These are phyloP conservation scores for Cryptoprocta ferox DNA, from an alignment of 2,797 vertebrate genomes.

Conservation along the genomic window DNA sequence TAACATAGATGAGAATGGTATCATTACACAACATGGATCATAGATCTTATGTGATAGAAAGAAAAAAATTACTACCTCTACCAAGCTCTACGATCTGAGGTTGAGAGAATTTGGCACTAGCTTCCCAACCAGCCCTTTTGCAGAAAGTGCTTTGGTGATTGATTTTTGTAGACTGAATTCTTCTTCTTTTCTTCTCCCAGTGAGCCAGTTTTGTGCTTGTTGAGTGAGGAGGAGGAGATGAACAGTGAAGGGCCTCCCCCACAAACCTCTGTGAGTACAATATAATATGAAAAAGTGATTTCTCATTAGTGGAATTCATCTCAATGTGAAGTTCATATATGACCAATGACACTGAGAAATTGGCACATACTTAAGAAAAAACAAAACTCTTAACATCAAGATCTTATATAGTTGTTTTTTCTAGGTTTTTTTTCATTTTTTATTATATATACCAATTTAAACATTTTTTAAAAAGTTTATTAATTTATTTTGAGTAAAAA, in stretches of 20 bases:
- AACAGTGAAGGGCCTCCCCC: neutral
- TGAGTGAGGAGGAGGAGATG: neutral
- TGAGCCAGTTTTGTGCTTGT: neutral
- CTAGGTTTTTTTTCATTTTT: slow-evolving; percentile 81
- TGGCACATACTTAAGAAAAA: slow-evolving; percentile 67
- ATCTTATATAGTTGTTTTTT: slow-evolving; percentile 76
- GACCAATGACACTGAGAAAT: slow-evolving; percentile 68
- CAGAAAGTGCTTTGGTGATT: slow-evolving; percentile 18
- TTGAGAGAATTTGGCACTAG: neutral
- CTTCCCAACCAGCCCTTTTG: neutral
- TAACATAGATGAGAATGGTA: neutral
- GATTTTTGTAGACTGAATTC: neutral
- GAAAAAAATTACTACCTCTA: neutral
- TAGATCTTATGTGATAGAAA: neutral
- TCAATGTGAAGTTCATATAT: slow-evolving; percentile 71
- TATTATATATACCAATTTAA: slow-evolving; percentile 66
- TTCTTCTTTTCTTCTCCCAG: neutral
- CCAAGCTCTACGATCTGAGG: neutral
- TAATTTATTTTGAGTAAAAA: too few species aligned
- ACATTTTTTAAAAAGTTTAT: too few species aligned
- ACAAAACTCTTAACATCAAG: slow-evolving; percentile 71
- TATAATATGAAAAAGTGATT: neutral
- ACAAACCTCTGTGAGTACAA: neutral
- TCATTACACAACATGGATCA: neutral
- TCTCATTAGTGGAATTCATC: slow-evolving; percentile 64